Conservation (phyloP, 2,888 invertebrate species). For the Heliothis peltigera region DNA sequence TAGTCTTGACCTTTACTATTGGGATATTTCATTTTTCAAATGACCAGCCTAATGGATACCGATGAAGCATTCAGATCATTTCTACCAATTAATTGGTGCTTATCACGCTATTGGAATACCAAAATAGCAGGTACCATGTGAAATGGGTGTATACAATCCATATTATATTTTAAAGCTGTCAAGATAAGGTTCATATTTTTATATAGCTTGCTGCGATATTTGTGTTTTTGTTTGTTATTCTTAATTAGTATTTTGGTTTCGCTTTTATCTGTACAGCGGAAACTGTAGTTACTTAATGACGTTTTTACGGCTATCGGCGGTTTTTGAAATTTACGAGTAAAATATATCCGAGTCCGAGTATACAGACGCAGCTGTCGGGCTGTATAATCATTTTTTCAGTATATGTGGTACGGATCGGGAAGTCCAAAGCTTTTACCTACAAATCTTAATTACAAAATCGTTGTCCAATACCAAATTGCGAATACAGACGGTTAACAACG, state of each 20-base stretch:
- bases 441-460: background rate
- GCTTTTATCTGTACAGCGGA: conserved; percentile 14
- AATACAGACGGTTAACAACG: conserved; percentile 1
- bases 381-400: no score
- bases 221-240: background rate
- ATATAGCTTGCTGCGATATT: background rate
- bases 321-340: no score
- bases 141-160: background rate
- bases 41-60: conserved; percentile 49
- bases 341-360: no score
- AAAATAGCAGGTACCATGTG: conserved; percentile 13
- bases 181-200: conserved; percentile 10
- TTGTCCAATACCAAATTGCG: background rate
- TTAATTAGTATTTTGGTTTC: background rate
- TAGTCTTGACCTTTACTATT: conserved; percentile 49
- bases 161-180: background rate
- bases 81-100: conserved; percentile 54
- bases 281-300: conserved; percentile 2
- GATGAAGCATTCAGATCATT: conserved; percentile 53
- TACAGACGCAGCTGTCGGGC: no score
- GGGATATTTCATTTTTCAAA: conserved; percentile 39
- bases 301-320: background rate
- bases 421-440: no score
- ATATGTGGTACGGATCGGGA: no score
- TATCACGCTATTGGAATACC: conserved; percentile 53